Base-by-base conservation (phyloP, 2,113 vertebrate species). In the Eurypyga helias region DNA sequence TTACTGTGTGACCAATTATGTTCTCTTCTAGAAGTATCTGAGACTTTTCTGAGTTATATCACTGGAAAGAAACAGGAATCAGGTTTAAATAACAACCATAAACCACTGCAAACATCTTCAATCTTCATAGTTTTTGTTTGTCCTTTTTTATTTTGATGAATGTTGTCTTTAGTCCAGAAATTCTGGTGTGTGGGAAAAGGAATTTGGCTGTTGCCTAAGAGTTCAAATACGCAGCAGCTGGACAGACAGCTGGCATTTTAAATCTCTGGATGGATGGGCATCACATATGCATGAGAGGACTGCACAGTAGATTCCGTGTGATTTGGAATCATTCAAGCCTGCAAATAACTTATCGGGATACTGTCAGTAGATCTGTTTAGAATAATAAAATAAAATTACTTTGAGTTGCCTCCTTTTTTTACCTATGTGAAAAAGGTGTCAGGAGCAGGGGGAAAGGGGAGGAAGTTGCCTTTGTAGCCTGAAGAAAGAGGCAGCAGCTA, bases 1-100 rank as follows among this genome's bases (percentile, higher is more conserved):
- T 7, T 58, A 12, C 7, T 15, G 5, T 60, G 28, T 60, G 49
- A 65, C 0, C 4, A 55, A 7, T n/a, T 0, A 67, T 51, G 12
- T 51, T 60, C 17, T 60, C n/a, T 19, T 87, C 54, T 25, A 82
- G 73, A 90, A 51, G 15, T 73, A 26, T 51, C 31, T 23, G 26
- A 45, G 7, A n/a, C 29, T 82, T 81, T 43, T 46, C 48, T 57
- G 23, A 90, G 29, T 61, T 78, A 38, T 1, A 73, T 41, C 34
- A 66, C 33, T 57, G 45, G 79, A 49, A 60, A 92, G 33, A 94
- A 94, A 81, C 13, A 85, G 55, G 60, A 90, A 94, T 43, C 20
- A 61, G n/a, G 26, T 73, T 89, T 90, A 55, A 94, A 33, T 78
- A 92, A 81, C 49, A 87, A 65, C 6, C 41, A 65, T 29, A 78